A percentile compares a stretch with the other conserved stretches of the same genome.
These are phyloP conservation scores for Oedothorax gibbosus DNA, from an alignment of 1,140 invertebrate species.

Conservation along the genomic window DNA sequence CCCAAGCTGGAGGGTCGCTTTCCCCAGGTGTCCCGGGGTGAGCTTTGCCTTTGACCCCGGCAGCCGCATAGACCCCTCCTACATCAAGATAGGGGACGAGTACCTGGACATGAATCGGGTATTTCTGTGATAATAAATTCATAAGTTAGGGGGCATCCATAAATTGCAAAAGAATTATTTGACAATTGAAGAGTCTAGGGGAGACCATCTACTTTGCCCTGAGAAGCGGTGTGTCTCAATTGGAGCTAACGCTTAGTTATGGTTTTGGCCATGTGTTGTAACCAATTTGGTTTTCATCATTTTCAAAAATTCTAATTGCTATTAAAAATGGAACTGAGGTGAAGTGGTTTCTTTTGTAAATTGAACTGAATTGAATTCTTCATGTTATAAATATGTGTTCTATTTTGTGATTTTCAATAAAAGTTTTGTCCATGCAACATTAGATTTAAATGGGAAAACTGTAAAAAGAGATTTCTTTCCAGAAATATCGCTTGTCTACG, in stretches of 20 bases:
- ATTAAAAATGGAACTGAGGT: not conserved
- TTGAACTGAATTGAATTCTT: not conserved
- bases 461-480: no score
- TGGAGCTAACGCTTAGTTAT: no score
- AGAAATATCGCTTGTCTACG: conserved; percentile 80
- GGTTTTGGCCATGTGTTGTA: no score
- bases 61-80: conserved; percentile 76
- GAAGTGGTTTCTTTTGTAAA: not conserved
- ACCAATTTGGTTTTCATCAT: no score
- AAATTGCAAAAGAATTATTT: no score
- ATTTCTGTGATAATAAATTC: not conserved
- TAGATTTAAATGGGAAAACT: no score
- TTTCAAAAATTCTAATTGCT: no score
- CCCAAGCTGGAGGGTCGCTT: conserved; percentile 86
- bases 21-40: conserved; percentile 83
- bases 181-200: no score
- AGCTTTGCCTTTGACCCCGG: conserved; percentile 89
- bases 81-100: conserved; percentile 86
- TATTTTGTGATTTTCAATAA: not conserved
- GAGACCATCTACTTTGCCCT: no score
- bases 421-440: no score
- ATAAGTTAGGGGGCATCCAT: no score
- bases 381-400: not conserved
- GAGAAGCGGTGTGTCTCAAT: no score
- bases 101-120: conserved; percentile 79